Evolutionary conservation across 30 jellyfish, hydroid and myxozoan genomes (phyloP), one percentile per base, ranked within the genome.

Genomic region (Chrysaora quinquecirrha): DNA sequence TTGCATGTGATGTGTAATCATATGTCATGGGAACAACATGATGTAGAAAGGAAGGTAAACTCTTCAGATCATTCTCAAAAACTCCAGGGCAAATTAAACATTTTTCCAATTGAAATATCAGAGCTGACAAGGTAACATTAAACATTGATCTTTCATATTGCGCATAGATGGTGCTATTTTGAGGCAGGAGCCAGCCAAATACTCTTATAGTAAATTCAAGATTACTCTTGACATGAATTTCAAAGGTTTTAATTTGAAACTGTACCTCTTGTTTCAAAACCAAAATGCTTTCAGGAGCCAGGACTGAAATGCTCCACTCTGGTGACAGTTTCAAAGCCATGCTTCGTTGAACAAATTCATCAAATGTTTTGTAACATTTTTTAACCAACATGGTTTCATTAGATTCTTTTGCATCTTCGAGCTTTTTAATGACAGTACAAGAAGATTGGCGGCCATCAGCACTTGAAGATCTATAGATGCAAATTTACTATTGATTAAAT

Each of bases 101-200:
- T n/a, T n/a, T n/a, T n/a, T 9, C 58, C 9, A 43, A 31, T 19
- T 20, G 7, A 73, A 29, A 29, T 35, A 23, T 19, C 32, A 70
- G 71, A 19, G 27, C 28, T 14, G 82, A 70, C 1, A 49, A 23
- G 27, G 82, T 30, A 31, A 70, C 28, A 70, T 70, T 46, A 14
- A n/a, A 25, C 82, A 70, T 70, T 2, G 82, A 70, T 7, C 73
- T 31, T 25, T 30, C 43, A 21, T 29, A 70, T 19, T 70, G n/a
- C 68, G 2, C 43, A 25, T 70, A 70, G 18, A 70, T 14, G 18
- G 4, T 16, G 32, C 32, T 35, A 35, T 70, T 73, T 30, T 70
- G 30, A 30, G 82, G 82, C 20, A 70, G 14, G 3, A 25, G 27
- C 82, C 82, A 70, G 9, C 12, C 58, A 43, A 6, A 43, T 43